Conservation (phyloP, 2,113 vertebrate species). For the Hippopotamus amphibius region DNA sequence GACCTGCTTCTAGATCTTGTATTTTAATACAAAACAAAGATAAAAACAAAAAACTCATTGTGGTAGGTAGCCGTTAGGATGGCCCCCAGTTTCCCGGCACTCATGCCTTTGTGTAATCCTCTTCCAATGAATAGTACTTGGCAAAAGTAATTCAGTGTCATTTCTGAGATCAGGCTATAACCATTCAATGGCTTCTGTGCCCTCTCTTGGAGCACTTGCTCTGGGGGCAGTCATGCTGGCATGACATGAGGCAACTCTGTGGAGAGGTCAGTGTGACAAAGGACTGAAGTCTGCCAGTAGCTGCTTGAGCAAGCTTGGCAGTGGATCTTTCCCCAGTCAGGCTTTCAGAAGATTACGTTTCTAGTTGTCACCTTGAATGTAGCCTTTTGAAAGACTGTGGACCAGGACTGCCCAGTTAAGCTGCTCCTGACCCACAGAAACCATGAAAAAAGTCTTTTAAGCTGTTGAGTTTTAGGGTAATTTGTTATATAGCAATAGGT, state of each 20-base stretch:
- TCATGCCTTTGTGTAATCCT: not conserved
- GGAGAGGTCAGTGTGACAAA: not conserved
- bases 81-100: not conserved
- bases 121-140: not conserved
- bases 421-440: not conserved
- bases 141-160: not conserved
- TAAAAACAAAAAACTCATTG: not conserved
- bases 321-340: not conserved
- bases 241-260: not conserved
- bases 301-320: not conserved
- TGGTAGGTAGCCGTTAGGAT: not conserved
- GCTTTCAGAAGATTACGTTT: not conserved
- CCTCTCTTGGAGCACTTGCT: not conserved
- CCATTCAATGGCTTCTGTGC: not conserved
- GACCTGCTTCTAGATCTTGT: not conserved
- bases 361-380: not conserved
- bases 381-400: not conserved
- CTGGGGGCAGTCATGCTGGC: not conserved
- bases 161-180: conserved; percentile 20
- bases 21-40: not conserved
- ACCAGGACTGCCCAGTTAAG: not conserved
- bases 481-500: not conserved
- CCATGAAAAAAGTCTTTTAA: not conserved
- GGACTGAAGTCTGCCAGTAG: not conserved
- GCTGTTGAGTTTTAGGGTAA: not conserved